A percentile compares a stretch with the other conserved stretches of the same genome.
Conservation (phyloP, 2,797 vertebrate species). For the Crenuchus spilurus region DNA sequence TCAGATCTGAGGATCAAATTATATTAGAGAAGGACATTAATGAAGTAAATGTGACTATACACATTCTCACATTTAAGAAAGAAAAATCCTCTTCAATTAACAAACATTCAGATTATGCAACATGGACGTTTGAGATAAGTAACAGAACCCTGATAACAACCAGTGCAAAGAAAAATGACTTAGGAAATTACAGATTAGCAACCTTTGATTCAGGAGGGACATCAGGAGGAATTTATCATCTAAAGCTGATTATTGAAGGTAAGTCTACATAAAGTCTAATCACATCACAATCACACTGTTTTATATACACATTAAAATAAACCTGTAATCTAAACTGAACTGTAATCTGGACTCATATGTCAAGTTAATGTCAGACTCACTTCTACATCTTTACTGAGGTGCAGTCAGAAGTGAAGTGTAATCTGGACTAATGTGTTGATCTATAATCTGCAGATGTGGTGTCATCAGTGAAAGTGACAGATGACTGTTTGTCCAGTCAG, state of each 20-base stretch:
- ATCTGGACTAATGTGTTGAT: not conserved
- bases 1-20: not conserved
- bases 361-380: too few relatives aligned
- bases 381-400: not conserved
- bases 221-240: not conserved
- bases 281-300: not conserved
- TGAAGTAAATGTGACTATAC: too few relatives aligned
- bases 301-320: not conserved
- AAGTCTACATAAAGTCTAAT: not conserved
- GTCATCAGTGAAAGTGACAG: constrained; percentile 5
- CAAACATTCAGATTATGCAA: not conserved
- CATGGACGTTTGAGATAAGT: not conserved
- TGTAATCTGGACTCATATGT: too few relatives aligned
- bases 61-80: not conserved
- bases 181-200: too few relatives aligned
- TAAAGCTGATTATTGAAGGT: not conserved
- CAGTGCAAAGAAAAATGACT: too few relatives aligned
- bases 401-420: not conserved
- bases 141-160: too few relatives aligned
- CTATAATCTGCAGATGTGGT: constrained; percentile 11
- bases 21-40: not conserved
- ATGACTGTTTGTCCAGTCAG: not conserved
- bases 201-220: too few relatives aligned
- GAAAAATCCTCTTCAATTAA: not conserved
- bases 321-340: too few relatives aligned